Conservation (phyloP, 2,797 vertebrate genomes). For the Melanotaenia pygmaea region DNA sequence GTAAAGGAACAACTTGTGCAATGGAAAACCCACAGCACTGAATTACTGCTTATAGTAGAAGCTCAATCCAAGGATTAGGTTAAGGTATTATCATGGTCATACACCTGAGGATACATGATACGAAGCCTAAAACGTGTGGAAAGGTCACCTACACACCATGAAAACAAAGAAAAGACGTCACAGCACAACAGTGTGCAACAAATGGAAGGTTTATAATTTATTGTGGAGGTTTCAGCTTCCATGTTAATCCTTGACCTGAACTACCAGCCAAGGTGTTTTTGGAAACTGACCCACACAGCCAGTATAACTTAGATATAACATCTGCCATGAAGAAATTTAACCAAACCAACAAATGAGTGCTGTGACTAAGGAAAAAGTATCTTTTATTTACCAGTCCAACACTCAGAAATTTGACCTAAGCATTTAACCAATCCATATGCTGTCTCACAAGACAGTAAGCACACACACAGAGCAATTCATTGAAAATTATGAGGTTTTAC, state of each 20-base stretch:
- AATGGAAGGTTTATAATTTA: conserved; percentile 22
- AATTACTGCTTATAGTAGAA: conserved; percentile 4
- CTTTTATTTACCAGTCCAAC: conserved; percentile 1
- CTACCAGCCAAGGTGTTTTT: neutral
- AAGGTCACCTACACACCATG: conserved; percentile 17
- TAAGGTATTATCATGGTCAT: conserved; percentile 28
- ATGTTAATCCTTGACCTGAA: neutral
- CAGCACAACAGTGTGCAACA: neutral
- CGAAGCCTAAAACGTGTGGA: conserved; percentile 17
- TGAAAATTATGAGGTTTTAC: conserved; percentile 3
- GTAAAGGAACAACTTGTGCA: conserved; percentile 36
- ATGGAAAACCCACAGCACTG: conserved; percentile 58
- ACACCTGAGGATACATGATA: conserved; percentile 8
- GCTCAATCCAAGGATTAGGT: neutral
- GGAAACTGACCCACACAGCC: neutral
- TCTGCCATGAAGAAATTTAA: conserved; percentile 1
- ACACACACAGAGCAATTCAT: neutral
- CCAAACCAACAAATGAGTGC: conserved; percentile 1
- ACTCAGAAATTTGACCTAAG: conserved; percentile 18
- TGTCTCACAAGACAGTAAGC: neutral
- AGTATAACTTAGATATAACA: neutral
- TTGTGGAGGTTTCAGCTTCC: neutral
- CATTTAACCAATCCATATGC: neutral
- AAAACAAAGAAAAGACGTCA: conserved; percentile 31
- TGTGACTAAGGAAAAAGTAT: neutral